Base-by-base conservation (phyloP, 2,797 vertebrate species). In the Lepidocolaptes lacrymiger region DNA sequence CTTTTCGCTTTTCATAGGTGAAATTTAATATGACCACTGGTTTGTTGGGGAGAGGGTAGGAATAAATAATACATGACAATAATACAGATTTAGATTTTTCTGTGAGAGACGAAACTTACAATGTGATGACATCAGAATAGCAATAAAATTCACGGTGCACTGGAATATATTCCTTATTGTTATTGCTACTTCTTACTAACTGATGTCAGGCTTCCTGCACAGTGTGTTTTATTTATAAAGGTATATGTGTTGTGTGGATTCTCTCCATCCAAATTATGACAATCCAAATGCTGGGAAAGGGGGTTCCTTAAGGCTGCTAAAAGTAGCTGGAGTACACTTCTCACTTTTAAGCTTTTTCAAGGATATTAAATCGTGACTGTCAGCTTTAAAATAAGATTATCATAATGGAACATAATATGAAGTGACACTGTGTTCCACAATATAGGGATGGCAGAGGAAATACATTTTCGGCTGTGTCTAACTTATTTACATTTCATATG, bases 401-500 rank as follows among this genome's bases (percentile, higher is more conserved):
- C 89, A 87, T 95, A 95, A 96, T 92, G 85, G 43, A 85, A 83
- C 18, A 26, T 94, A 93, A 95, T 95, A 84, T 63, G 68, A 96
- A 88, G 62, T 94, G 86, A 89, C 78, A 96, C 76, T 61, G 87
- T 77, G 91, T 96, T 96, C 72, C 91, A 44, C 63, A 97, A 94
- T 95, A 94, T 28, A 89, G 76, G 43, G 22, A 79, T 54, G 44
- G 34, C 37, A 85, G 67, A 86, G 62, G 84, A 97, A 96, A 78
- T 78, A 91, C 17, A n/a, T 95, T 96, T 92, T 62, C 73, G 84
- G 68, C 82, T 84, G 48, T 30, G 51, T 95, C 89, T 96, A 63
- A 69, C 84, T 97, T 97, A 96, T 95, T 97, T 97, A 96, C 92
- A 85, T 97, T 97, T 97, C 72, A 59, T 76, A 58, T 92, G 95